These are phyloP conservation scores for Microplitis manilae DNA, from an alignment of 2,888 invertebrate genomes.

Conservation along the genomic window DNA sequence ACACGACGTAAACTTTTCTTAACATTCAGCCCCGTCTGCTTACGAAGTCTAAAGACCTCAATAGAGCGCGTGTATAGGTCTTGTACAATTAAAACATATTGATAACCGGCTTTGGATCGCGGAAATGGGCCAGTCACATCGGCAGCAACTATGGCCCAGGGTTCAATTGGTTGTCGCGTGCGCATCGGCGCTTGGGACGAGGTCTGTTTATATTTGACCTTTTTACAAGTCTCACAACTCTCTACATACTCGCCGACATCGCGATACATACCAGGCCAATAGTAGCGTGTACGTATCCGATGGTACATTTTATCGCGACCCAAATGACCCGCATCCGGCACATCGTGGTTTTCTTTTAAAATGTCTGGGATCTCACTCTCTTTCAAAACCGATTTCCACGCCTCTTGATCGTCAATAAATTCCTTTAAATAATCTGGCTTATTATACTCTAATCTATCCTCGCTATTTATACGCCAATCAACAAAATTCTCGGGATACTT, in stretches of 20 bases:
- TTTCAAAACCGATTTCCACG: too few species aligned
- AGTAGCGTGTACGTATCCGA: conserved; percentile 4
- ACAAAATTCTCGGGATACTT: not conserved
- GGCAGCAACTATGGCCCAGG: too few species aligned
- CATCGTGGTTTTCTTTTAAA: conserved; percentile 28
- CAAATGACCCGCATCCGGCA: conserved; percentile 30
- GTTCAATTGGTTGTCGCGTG: conserved; percentile 31
- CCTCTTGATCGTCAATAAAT: too few species aligned
- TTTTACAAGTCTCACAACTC: conserved; percentile 37
- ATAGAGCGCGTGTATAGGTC: too few species aligned
- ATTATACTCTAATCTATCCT: not conserved
- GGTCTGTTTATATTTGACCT: conserved; percentile 40
- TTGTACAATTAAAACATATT: too few species aligned
- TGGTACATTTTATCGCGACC: conserved; percentile 30
- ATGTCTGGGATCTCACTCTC: not conserved
- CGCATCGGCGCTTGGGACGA: conserved; percentile 16
- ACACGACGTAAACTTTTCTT: too few species aligned
- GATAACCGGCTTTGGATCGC: too few species aligned
- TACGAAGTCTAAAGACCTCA: too few species aligned
- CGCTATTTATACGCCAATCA: not conserved
- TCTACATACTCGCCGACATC: conserved; percentile 34
- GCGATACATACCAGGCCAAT: conserved; percentile 36
- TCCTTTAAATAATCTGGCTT: too few species aligned
- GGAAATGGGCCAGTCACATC: too few species aligned
- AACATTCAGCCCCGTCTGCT: too few species aligned